Evolutionary conservation across 2,888 invertebrate species (phyloP), one percentile per base, ranked within the genome.

Genomic region (Chrysolina haemoptera): DNA sequence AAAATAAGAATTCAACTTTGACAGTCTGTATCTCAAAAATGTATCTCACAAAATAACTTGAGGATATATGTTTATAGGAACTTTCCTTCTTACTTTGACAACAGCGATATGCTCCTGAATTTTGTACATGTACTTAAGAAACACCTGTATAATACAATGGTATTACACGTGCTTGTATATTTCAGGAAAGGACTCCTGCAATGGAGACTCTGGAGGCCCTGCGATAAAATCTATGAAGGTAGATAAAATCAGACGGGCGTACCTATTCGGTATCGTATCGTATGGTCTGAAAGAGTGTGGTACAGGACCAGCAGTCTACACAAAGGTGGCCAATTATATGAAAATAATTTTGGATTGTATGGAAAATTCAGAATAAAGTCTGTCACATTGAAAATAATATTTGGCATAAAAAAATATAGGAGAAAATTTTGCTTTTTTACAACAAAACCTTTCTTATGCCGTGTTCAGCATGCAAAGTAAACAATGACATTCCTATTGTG

Each of bases 161-260:
- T 35, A 12, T 53, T 35, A 35, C 14, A 46, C 1, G n/a, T 62
- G 62, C 64, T 62, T 68, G 64, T 70, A 70, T 66, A 20, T 73
- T 68, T 43, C 62, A 65, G 79, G 77, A 14, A 89, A 89, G 73
- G 93, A 93, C 82, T 91, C 93, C 0, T 94, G 93, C 79, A 87
- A 88, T 0, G 93, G 93, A 0, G 93, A 94, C 82, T 92, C 92
- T 9, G 94, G 94, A 0, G 93, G 93, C 0, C 93, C 94, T 0
- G 88, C 93, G 27, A 78, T 76, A 1, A 85, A 89, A 48, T 84
- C 72, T 18, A 27, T 79, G 5, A 63, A 85, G 68, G 85, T 88
- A 0, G 88, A 89, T 0, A 84, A 85, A 0, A 80, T 84, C 0
- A 84, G 84, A 35, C 81, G 81, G 0, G 88, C 89, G 53, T 90